Base-by-base conservation (phyloP, 2,797 vertebrate species). In the Pampus argenteus region DNA sequence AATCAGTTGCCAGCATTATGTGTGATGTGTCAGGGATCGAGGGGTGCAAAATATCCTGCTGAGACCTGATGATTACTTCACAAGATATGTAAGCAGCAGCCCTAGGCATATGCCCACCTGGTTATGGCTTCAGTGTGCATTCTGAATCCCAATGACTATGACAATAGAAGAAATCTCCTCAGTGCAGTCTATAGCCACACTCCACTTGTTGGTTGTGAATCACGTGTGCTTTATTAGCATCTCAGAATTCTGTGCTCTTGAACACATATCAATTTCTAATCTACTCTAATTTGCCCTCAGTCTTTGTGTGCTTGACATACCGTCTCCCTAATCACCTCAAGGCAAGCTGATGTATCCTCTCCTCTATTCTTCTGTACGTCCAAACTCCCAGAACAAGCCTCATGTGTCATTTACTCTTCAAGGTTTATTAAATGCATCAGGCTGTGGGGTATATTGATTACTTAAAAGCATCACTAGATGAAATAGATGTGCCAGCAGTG, bases 401-500 rank as follows among this genome's bases (percentile, higher is more conserved):
- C 5, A 14, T 42, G 40, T 86, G 78, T 83, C 78, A 85, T 86
- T 89, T 88, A 79, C 75, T 87, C 74, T 63, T 87, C 78, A 86
- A 71, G 45, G 66, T 84, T 56, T 87, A 85, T 84, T 78, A 81
- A 88, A 87, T 56, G 76, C 74, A 83, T 84, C 80, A 82, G 71
- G 78, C 83, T 36, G 22, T 49, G 56, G 47, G 75, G 38, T 74
- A 65, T 91, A 93, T 91, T 87, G 92, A 94, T 92, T 88, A 85
- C 85, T 87, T 90, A 85, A 90, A 88, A 88, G 87, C 81, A 81
- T 77, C 62, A 28, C 52, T 78, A 80, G 77, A 83, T 81, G 52
- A 77, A 92, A 87, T 90, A 86, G 79, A 90, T 90, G 83, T 76
- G 71, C 70, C 65, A 31, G 78, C 80, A 86, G 78, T 20, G 81